Base-by-base conservation (phyloP, 2,888 invertebrate genomes). In the Nemurella pictetii region DNA sequence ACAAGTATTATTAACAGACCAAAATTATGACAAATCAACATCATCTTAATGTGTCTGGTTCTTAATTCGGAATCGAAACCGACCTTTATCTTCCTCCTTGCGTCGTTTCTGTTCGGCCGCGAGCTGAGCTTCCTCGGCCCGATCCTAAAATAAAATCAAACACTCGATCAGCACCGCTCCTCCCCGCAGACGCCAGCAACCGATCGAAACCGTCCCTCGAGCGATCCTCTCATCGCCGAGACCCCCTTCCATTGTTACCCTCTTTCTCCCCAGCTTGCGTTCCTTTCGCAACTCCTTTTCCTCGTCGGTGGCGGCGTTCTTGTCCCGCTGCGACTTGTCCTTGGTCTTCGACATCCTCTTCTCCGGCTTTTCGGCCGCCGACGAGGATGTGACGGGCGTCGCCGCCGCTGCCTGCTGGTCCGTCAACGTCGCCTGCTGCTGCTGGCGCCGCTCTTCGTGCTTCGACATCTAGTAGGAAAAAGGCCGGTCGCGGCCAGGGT, bases 201-300 rank as follows among this genome's bases (percentile, higher is more conserved):
- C 9, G 36, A 36, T 9, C 7, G 36, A 36, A 36, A 7, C 36
- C 15, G 9, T 75, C 28, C 75, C 75, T 5, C 9, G 9, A 28
- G 75, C 72, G 77, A 55, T 55, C 55, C 55, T 20, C 55, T 7
- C 55, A 20, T 55, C 55, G 55, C 55, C 55, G 15, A 15, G 55
- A 20, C 9, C 20, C 20, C 15, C 9, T 55, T 84, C 87, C 92
- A 91, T 55, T 55, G 55, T 55, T 91, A 95, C 95, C 91, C 96
- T 92, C 90, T 96, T 96, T 30, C 96, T 92, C 84, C 94, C 95
- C 89, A 95, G 91, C 91, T 96, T 96, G 89, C 96, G 93, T 90
- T 96, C 96, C 91, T 95, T 95, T 87, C 96, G 93, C 15, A 94
- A 90, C 90, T 96, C 96, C 89, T 96, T 94, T 88, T 96, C 96